These are phyloP conservation scores for Drosophila bunnanda DNA, from an alignment of 2,888 invertebrate genomes.

Conservation along the genomic window DNA sequence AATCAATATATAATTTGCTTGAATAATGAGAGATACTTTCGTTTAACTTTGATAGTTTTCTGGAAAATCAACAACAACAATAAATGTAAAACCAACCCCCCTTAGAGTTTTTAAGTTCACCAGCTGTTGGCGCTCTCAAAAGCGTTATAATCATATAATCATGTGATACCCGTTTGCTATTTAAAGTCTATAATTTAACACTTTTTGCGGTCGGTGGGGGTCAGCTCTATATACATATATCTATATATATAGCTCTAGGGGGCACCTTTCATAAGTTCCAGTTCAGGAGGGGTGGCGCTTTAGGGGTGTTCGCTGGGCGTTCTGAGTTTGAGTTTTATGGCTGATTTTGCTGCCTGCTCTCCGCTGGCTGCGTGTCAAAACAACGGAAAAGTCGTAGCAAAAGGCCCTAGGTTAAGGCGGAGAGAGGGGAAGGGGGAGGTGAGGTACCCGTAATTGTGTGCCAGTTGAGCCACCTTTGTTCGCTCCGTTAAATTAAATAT, in stretches of 20 bases:
- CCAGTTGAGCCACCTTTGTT: constrained; percentile 27
- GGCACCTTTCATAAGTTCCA: constrained; percentile 8
- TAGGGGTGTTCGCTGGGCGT: constrained; percentile 16
- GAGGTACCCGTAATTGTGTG: constrained; percentile 22
- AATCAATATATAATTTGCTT: constrained; percentile 7
- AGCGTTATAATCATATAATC: constrained; percentile 43
- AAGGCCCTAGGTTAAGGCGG: constrained; percentile 13
- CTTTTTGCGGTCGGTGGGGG: constrained; percentile 62
- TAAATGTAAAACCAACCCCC: neutral
- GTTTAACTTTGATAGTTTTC: constrained; percentile 28
- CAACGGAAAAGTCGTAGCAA: constrained; percentile 66
- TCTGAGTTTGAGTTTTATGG: constrained; percentile 25
- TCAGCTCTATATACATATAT: neutral
- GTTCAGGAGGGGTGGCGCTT: constrained; percentile 1
- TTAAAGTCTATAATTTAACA: constrained; percentile 75
- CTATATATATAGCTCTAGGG: neutral
- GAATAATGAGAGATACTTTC: constrained; percentile 13
- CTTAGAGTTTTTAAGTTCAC: neutral
- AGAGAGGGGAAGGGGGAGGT: neutral
- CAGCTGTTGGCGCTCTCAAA: constrained; percentile 68
- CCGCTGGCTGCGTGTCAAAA: constrained; percentile 83
- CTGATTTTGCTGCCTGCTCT: constrained; percentile 21
- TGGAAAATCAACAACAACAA: constrained; percentile 2
- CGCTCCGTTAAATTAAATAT: neutral
- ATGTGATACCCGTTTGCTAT: constrained; percentile 34